phyloP scores from a whole-genome alignment of 2,797 vertebrate species.

The Podargus strigoides region DNA sequence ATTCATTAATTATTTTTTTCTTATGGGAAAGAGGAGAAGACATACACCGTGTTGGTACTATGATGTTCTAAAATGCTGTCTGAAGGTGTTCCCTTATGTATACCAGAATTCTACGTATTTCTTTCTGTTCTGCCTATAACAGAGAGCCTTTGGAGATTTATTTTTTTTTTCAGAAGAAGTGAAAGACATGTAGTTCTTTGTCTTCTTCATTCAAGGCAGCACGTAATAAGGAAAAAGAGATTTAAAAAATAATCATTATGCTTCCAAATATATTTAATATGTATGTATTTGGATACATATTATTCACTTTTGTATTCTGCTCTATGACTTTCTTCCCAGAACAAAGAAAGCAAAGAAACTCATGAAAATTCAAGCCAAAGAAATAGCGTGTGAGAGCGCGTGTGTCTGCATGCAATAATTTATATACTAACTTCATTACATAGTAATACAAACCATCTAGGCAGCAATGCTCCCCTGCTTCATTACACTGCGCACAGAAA shows the following conservation, averaged over 20 bases:
- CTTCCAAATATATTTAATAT: not conserved
- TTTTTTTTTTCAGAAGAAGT: not conserved
- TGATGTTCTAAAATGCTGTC: not conserved
- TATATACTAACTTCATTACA: not conserved
- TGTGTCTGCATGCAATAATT: constrained; percentile 8
- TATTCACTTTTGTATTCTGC: not conserved
- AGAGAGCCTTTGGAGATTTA: not conserved
- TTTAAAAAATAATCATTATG: not conserved
- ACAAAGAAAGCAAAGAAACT: constrained; percentile 13
- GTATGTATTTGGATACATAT: not conserved
- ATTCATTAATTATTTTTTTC: not conserved
- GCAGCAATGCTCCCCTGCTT: not conserved
- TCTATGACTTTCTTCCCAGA: not conserved
- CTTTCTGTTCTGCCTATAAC: not conserved
- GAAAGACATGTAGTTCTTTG: not conserved
- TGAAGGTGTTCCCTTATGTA: not conserved
- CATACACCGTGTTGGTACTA: not conserved
- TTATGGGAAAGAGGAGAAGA: not conserved
- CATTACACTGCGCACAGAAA: not conserved
- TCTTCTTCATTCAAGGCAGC: not conserved
- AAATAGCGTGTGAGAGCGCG: not conserved
- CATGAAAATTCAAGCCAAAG: not conserved
- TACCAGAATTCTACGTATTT: not conserved
- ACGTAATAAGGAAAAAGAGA: not conserved
- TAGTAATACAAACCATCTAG: not conserved